Conservation (phyloP, 2,113 vertebrate species). For the Parotia lawesii region DNA sequence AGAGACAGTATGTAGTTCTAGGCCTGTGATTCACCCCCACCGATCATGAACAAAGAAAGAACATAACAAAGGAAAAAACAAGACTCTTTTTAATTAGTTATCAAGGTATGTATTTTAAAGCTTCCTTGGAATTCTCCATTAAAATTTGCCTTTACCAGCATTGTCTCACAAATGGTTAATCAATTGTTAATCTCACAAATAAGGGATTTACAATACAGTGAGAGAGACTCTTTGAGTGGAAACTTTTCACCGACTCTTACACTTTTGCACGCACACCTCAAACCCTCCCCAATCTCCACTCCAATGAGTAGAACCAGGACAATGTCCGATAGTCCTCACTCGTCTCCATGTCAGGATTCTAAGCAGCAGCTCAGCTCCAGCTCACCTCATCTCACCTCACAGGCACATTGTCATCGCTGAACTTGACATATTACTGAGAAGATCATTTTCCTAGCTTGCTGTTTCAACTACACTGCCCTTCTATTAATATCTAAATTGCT, state of each 20-base stretch:
- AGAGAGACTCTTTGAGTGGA: not conserved
- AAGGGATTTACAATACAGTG: not conserved
- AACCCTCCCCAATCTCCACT: not conserved
- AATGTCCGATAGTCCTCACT: not conserved
- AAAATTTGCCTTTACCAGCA: not conserved
- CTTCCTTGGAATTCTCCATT: not conserved
- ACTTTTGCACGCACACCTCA: not conserved
- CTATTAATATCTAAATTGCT: not conserved
- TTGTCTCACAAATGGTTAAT: not conserved
- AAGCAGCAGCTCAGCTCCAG: not conserved
- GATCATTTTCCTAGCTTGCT: not conserved
- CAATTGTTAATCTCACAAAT: not conserved
- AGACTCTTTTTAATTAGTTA: not conserved
- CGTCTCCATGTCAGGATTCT: not conserved
- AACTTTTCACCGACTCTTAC: not conserved
- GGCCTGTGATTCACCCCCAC: not conserved
- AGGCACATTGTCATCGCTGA: not conserved
- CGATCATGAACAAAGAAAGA: not conserved
- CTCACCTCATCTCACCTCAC: not conserved
- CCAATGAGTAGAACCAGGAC: not conserved
- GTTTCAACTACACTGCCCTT: not conserved
- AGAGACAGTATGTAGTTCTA: not conserved
- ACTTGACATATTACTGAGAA: not conserved
- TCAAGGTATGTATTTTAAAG: not conserved
- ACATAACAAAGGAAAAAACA: not conserved